These are phyloP conservation scores for Ceratitis capitata DNA, from an alignment of 1,140 invertebrate species.

Conservation along the genomic window DNA sequence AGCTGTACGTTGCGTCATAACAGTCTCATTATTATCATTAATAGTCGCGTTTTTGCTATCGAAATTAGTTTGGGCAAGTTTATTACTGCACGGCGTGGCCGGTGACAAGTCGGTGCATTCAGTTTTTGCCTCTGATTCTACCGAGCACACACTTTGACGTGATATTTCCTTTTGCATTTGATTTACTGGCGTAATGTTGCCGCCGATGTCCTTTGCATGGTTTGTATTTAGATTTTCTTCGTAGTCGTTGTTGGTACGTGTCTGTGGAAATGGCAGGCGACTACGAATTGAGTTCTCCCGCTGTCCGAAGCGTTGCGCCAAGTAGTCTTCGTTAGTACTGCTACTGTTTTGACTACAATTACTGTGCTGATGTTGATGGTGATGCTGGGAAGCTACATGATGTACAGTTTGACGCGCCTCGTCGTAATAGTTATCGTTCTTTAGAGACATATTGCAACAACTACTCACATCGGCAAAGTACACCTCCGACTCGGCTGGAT, in stretches of 20 bases:
- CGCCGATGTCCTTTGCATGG: conserved; percentile 38
- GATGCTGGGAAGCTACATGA: background rate
- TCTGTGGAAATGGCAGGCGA: conserved; percentile 70
- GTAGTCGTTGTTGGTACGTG: conserved; percentile 53
- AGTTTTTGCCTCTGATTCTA: conserved; percentile 64
- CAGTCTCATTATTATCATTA: background rate
- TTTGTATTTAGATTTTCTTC: conserved; percentile 55
- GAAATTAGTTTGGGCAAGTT: conserved; percentile 40
- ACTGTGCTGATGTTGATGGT: conserved; percentile 50
- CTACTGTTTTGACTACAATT: conserved; percentile 55
- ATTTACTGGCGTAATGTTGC: conserved; percentile 55
- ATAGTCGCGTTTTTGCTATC: background rate
- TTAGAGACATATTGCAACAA: conserved; percentile 79
- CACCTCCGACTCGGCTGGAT: conserved; percentile 78
- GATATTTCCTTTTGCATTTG: conserved; percentile 68
- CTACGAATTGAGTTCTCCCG: conserved; percentile 70
- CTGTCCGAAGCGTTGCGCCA: conserved; percentile 68
- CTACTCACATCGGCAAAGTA: conserved; percentile 89
- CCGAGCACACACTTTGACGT: conserved; percentile 67
- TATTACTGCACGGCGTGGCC: conserved; percentile 57
- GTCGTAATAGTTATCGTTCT: conserved; percentile 68
- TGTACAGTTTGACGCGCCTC: conserved; percentile 50
- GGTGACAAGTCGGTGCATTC: conserved; percentile 64
- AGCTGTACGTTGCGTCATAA: background rate
- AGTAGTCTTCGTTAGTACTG: conserved; percentile 68